phyloP scores from a whole-genome alignment of 2,113 vertebrate species.

The Siniperca chuatsi region DNA sequence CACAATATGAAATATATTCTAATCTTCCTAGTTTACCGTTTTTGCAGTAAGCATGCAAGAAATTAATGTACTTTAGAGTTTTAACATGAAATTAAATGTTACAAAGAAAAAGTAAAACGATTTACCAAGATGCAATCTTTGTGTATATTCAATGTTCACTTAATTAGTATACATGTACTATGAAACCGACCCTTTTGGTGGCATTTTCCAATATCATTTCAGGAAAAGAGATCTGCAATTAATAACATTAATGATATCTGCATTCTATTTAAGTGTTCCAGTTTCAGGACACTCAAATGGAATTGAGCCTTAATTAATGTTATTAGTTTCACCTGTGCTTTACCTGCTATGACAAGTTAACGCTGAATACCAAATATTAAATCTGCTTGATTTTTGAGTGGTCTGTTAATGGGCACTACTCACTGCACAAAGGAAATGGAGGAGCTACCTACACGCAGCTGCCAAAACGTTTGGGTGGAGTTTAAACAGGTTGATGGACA shows the following conservation, averaged over 20 bases:
- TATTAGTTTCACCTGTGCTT: too few species aligned
- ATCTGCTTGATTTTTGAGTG: not conserved
- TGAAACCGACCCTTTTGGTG: not conserved
- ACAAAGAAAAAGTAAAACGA: not conserved
- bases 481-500: not conserved
- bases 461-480: not conserved
- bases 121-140: not conserved
- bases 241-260: not conserved
- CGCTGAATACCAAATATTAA: not conserved
- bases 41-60: not conserved
- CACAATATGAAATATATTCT: not conserved
- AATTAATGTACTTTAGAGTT: not conserved
- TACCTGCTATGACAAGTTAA: not conserved
- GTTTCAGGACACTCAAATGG: not conserved
- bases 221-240: not conserved
- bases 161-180: not conserved
- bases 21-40: not conserved
- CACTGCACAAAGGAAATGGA: not conserved
- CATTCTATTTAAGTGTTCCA: not conserved
- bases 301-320: not conserved
- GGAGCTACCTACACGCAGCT: not conserved
- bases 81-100: too few species aligned
- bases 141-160: not conserved
- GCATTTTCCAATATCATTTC: not conserved
- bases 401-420: not conserved